Evolutionary conservation across 2,113 vertebrate genomes (phyloP).

Genomic region (Sceloporus tristichus): DNA sequence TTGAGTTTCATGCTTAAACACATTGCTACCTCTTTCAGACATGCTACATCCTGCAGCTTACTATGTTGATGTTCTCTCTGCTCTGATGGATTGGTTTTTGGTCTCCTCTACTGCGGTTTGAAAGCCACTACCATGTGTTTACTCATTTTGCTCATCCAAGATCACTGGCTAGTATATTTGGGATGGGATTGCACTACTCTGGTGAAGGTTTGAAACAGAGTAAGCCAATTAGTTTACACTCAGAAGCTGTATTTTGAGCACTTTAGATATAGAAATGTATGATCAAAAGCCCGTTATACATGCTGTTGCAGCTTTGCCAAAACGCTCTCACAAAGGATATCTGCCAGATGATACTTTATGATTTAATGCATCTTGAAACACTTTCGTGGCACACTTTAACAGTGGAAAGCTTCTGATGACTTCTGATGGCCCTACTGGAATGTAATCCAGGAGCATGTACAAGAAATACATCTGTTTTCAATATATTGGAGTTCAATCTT

Average conservation of each 20-base stretch:
- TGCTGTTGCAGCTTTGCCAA: not conserved
- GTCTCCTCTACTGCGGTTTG: not conserved
- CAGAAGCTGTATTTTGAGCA: not conserved
- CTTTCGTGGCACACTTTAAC: rapidly evolving
- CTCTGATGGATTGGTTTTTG: not conserved
- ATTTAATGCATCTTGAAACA: not conserved
- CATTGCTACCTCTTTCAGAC: conserved; percentile 22
- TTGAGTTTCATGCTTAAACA: not conserved
- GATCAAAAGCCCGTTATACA: not conserved
- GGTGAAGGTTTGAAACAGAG: not conserved
- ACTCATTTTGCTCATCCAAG: not conserved
- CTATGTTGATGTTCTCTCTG: not conserved
- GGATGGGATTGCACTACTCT: not conserved
- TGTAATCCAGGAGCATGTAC: rapidly evolving
- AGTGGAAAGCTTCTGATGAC: not conserved
- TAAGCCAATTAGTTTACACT: rapidly evolving
- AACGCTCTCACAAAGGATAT: rapidly evolving
- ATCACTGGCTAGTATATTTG: not conserved
- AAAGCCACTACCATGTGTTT: not conserved
- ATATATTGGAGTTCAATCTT: no score
- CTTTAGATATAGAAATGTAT: not conserved
- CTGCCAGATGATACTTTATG: not conserved
- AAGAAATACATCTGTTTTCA: not conserved
- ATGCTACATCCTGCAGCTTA: rapidly evolving
- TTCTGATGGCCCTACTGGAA: not conserved